Base-by-base conservation (phyloP, 2,113 vertebrate genomes). In the Campylorhamphus procurvoides region DNA sequence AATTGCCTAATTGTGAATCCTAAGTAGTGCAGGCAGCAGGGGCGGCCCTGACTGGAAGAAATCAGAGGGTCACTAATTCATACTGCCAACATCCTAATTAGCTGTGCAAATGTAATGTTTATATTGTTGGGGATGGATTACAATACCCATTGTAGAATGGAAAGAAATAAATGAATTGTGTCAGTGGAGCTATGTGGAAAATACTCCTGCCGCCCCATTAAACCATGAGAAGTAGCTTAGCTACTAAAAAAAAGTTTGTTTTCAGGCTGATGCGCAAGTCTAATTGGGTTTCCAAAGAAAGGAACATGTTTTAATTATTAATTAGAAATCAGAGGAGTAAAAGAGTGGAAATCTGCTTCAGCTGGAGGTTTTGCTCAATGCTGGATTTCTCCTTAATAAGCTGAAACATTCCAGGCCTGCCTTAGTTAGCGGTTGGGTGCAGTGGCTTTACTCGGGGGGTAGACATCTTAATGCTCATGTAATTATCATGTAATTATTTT, bases 401-500 rank as follows among this genome's bases (percentile, higher is more conserved):
- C 93, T 88, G 90, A 95, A 93, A 52, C 92, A 53, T 91, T 97
- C 95, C 84, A 87, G 97, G 95, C 95, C 76, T 62, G 95, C 96
- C 88, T 96, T 87, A 66, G 91, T 89, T 81, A 91, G 93, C 96
- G 3, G 94, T 85, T 85, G 97, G 96, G 93, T 87, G 89, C 94
- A 58, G 68, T 71, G 60, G 62, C 92, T 84, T 94, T 97, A 96
- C 90, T 63, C 95, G 78, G 92, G 95, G 94, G 93, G 96, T 97
- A 95, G 96, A 97, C 94, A 96, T 98, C 97, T 97, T 95, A 96
- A 95, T 95, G 90, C 94, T 96, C 82, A 42, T 68, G 84, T 96
- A 96, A 97, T 97, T 95, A 94, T 91, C 92, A 72, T 95, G 97
- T 96, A 92, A 97, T 98, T 97, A 97, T 94, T 97, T 94, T 97